Conservation (phyloP, 2,888 invertebrate genomes). For the Myopa tessellatipennis region DNA sequence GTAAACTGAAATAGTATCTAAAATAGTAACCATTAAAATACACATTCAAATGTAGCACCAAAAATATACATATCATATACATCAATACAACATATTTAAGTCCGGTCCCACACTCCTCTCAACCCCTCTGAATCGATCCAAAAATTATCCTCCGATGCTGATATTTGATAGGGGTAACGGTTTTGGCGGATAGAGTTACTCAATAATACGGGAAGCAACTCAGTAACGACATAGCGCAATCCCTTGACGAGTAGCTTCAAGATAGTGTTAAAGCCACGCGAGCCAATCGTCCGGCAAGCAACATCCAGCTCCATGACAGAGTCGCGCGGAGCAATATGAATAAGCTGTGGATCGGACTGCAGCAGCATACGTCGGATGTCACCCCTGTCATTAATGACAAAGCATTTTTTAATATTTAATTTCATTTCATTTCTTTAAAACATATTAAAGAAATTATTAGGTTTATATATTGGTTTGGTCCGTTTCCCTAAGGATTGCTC, state of each 20-base stretch:
- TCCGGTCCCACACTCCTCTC: neutral
- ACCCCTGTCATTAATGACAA: slow-evolving; percentile 64
- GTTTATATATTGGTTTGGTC: too few relatives aligned
- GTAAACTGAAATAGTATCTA: neutral
- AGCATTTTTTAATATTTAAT: too few relatives aligned
- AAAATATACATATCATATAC: neutral
- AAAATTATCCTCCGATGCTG: slow-evolving; percentile 42
- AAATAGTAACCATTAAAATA: neutral
- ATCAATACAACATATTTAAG: too few relatives aligned
- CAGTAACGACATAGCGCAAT: too few relatives aligned
- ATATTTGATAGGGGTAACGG: neutral
- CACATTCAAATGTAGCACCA: neutral
- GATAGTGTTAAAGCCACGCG: slow-evolving; percentile 53
- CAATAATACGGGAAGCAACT: too few relatives aligned
- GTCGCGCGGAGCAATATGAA: slow-evolving; percentile 74
- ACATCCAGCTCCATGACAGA: slow-evolving; percentile 72
- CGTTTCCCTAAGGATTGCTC: too few relatives aligned
- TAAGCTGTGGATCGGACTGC: slow-evolving; percentile 71
- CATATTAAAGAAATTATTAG: too few relatives aligned
- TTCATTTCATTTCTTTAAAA: too few relatives aligned
- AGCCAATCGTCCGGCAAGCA: slow-evolving; percentile 69
- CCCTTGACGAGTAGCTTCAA: too few relatives aligned
- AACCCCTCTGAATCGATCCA: slow-evolving; percentile 25
- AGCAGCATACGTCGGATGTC: slow-evolving; percentile 73
- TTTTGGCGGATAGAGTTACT: slow-evolving; percentile 16